Evolutionary conservation across 2,797 vertebrate genomes (phyloP).

Genomic region (Notamacropus eugenii): DNA sequence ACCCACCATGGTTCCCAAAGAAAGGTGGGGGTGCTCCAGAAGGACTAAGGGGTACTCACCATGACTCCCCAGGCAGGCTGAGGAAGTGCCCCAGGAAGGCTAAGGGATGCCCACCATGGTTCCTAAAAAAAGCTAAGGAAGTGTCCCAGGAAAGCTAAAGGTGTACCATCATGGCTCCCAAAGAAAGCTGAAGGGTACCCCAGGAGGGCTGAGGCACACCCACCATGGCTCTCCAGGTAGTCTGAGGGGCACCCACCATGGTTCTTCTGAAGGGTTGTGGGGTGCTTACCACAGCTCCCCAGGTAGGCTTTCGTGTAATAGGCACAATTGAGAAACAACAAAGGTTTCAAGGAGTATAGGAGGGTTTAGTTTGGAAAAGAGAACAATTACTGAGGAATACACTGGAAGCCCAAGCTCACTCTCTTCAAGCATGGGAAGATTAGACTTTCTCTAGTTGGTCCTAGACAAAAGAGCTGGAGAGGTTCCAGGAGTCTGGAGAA

Average conservation of each 20-base stretch:
- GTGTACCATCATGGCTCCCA: neutral
- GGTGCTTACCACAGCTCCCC: neutral
- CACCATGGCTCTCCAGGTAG: neutral
- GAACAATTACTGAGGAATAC: neutral
- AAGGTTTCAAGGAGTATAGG: neutral
- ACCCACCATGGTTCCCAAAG: neutral
- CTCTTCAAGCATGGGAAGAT: too few relatives aligned
- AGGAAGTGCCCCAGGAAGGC: too few relatives aligned
- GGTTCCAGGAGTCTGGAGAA: neutral
- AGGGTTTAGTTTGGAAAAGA: neutral
- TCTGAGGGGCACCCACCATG: neutral
- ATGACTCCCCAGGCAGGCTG: too few relatives aligned
- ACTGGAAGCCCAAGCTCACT: too few relatives aligned
- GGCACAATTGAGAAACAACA: neutral
- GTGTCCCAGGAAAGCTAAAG: neutral
- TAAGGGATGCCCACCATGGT: neutral
- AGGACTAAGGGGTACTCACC: too few relatives aligned
- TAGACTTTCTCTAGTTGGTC: too few relatives aligned
- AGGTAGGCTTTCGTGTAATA: neutral
- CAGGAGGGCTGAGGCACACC: neutral
- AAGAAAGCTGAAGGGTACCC: slow-evolving; percentile 28
- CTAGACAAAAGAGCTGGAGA: neutral
- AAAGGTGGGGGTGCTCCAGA: neutral
- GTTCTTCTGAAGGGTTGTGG: neutral
- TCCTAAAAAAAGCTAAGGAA: neutral